A percentile compares a stretch with the other conserved stretches of the same genome.
Evolutionary conservation across 2,797 vertebrate species (phyloP).

Genomic region (Bryconaethiops microstoma): DNA sequence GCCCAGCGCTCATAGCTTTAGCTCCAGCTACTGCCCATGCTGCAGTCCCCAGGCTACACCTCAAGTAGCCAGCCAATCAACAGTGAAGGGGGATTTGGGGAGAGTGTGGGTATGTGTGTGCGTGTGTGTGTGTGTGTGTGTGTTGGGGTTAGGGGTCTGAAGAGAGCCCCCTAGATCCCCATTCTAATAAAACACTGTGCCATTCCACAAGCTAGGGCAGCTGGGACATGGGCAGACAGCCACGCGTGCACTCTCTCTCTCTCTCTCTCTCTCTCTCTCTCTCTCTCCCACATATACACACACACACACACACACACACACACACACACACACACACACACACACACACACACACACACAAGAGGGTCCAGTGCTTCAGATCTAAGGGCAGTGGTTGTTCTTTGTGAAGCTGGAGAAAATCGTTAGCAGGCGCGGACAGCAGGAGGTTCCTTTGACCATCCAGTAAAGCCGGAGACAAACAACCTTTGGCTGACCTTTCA

Average conservation of each 20-base stretch:
- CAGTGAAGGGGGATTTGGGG: slow-evolving; percentile 64
- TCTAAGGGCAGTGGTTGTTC: slow-evolving; percentile 7
- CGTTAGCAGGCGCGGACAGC: neutral
- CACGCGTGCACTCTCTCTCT: slow-evolving; percentile 1
- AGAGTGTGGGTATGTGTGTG: slow-evolving; percentile 55
- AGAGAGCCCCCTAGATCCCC: slow-evolving; percentile 74
- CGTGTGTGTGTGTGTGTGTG: slow-evolving; percentile 51
- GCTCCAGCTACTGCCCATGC: slow-evolving; percentile 54
- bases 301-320: slow-evolving; percentile 38
- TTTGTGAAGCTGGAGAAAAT: slow-evolving; percentile 7
- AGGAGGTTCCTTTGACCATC: slow-evolving; percentile 7
- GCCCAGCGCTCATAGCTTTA: slow-evolving; percentile 55
- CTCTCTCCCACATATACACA: slow-evolving; percentile 11
- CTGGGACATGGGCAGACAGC: slow-evolving; percentile 71
- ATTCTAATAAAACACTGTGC: slow-evolving; percentile 81
- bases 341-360: too few relatives aligned
- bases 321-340: too few relatives aligned
- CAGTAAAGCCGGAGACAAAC: neutral
- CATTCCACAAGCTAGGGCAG: slow-evolving; percentile 77
- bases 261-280: slow-evolving; percentile 15
- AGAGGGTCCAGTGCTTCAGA: slow-evolving; percentile 4
- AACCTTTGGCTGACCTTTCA: slow-evolving; percentile 18
- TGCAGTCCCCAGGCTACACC: slow-evolving; percentile 55
- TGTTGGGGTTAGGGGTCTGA: slow-evolving; percentile 61
- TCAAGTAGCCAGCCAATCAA: slow-evolving; percentile 69